Evolutionary conservation across 2,113 vertebrate species (phyloP), one percentile per base, ranked within the genome.

Genomic region (Carlito syrichta): DNA sequence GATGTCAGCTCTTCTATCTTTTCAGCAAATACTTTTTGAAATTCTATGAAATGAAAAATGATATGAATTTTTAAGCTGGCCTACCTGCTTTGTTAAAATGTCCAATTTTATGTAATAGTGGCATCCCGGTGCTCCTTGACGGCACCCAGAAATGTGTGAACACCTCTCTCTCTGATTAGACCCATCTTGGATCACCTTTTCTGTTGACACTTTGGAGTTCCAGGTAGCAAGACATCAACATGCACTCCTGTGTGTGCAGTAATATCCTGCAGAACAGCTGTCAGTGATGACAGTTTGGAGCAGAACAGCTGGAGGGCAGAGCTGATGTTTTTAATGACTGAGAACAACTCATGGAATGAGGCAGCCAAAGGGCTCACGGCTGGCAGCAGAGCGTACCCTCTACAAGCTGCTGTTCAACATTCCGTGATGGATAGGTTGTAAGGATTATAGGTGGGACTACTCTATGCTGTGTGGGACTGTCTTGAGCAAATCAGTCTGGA

Each of bases 281-380:
- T 82, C 25, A 73, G 9, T 9, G 45, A 30, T 45, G 85, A 85
- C 79, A 78, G 58, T 52, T 43, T 17, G 73, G 23, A 95, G 48
- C 38, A 69, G 84, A 88, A 56, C 35, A 89, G 86, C 91, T 58
- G 86, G 60, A 91, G 82, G 93, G 73, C 93, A 94, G 56, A 43
- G 19, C 60, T 78, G 60, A 45, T 73, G 23, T 63, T 94, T 60
- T 71, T 82, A 83, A 91, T 78, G 91, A 86, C 16, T 0, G 8
- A 71, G 81, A 94, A 78, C 50, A 89, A 58, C 84, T 27, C 40
- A 63, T 9, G 48, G 90, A 83, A 35, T 40, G 48, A 56, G 52
- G 25, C 16, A 73, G 86, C 22, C 22, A 25, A 60, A 86, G 45
- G 77, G 63, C 22, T 30, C 0, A 0, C 5, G 23, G 60, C 73